These are phyloP conservation scores for Pedicia rivosa DNA, from an alignment of 2,888 invertebrate species.

Conservation along the genomic window DNA sequence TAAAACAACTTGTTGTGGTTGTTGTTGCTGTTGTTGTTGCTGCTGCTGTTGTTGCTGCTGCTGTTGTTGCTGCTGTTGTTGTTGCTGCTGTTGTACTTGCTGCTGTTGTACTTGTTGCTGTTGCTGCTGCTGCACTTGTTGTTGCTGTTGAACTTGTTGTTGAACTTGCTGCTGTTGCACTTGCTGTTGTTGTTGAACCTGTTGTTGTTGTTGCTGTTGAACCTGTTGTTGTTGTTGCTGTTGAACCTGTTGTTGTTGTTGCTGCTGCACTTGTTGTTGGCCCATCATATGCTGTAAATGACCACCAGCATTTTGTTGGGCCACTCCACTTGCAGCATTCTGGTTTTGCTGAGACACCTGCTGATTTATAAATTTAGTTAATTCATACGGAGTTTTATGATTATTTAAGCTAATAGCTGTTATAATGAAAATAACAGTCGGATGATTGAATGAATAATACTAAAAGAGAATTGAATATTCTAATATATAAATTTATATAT, in stretches of 20 bases:
- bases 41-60: conserved; percentile 28
- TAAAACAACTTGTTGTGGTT: conserved; percentile 37
- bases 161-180: conserved; percentile 33
- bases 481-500: too few species aligned
- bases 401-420: too few species aligned
- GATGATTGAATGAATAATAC: too few species aligned
- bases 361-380: not conserved
- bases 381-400: too few species aligned
- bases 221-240: too few species aligned
- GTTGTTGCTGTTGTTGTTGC: conserved; percentile 23
- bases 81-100: conserved; percentile 23
- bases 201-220: conserved; percentile 25
- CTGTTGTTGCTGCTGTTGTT: conserved; percentile 28
- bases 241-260: conserved; percentile 28
- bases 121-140: conserved; percentile 35
- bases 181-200: too few species aligned
- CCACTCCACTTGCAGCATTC: conserved; percentile 23
- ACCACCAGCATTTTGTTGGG: conserved; percentile 19
- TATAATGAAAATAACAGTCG: too few species aligned
- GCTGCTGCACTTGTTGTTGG: conserved; percentile 23
- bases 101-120: conserved; percentile 29
- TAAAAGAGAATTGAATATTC: too few species aligned
- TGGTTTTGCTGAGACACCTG: conserved; percentile 18
- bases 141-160: conserved; percentile 29
- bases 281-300: conserved; percentile 29